Evolutionary conservation across 2,113 vertebrate species (phyloP).

Genomic region (Oncorhynchus keta): DNA sequence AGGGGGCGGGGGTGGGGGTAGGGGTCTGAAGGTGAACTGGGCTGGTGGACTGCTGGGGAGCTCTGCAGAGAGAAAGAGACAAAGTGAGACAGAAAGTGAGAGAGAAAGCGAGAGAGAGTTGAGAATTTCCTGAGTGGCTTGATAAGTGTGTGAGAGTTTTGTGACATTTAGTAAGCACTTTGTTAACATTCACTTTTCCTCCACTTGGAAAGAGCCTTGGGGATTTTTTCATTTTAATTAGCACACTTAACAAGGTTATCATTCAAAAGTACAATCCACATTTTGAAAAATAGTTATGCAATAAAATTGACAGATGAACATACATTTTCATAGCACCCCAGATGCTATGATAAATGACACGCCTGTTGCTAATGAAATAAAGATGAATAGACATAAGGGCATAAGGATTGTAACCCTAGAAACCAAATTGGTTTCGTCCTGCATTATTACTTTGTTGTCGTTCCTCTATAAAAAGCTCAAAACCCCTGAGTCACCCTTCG

Average conservation of each 20-base stretch:
- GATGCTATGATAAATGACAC: no score
- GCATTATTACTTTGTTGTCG: no score
- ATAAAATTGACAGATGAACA: no score
- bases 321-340: no score
- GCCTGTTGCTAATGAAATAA: not conserved
- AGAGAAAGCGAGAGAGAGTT: slow-evolving; percentile 14
- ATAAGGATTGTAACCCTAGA: not conserved
- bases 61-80: slow-evolving; percentile 66
- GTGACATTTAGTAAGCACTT: not conserved
- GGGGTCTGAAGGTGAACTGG: slow-evolving; percentile 94
- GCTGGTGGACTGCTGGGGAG: slow-evolving; percentile 87
- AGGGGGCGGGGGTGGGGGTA: slow-evolving; percentile 87
- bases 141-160: not conserved
- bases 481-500: not conserved
- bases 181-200: not conserved
- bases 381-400: not conserved
- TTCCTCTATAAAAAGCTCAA: not conserved
- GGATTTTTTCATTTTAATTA: no score
- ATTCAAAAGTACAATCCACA: no score
- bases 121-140: not conserved
- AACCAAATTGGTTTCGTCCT: not conserved
- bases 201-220: not conserved
- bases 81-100: slow-evolving; percentile 6
- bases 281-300: no score
- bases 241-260: no score